Conservation (phyloP, 1,140 invertebrate genomes). For the Bombus pyrosoma region DNA sequence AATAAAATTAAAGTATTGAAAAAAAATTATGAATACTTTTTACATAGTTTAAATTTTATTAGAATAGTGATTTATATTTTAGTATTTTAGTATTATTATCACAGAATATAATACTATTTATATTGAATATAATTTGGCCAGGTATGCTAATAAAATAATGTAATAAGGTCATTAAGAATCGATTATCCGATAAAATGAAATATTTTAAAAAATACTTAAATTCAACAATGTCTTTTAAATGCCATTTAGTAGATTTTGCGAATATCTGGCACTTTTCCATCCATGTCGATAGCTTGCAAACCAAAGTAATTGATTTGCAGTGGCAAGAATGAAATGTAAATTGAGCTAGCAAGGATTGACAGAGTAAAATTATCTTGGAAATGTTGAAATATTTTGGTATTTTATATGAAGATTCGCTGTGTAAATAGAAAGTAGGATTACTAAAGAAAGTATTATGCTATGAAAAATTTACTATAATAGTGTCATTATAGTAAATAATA, state of each 20-base stretch:
- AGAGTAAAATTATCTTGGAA: conserved; percentile 62
- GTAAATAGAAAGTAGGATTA: conserved; percentile 63
- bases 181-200: background rate
- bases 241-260: conserved; percentile 10
- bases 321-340: conserved; percentile 39
- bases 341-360: conserved; percentile 53
- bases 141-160: background rate
- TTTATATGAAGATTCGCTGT: conserved; percentile 69
- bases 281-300: conserved; percentile 53
- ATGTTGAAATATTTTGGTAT: conserved; percentile 68
- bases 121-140: conserved; percentile 21
- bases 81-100: conserved; percentile 20
- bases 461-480: conserved; percentile 56
- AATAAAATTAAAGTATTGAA: background rate
- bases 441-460: conserved; percentile 69
- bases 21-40: background rate
- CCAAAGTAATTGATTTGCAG: conserved; percentile 46
- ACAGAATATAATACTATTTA: conserved; percentile 1
- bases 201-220: background rate
- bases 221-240: background rate
- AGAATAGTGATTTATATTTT: conserved; percentile 18
- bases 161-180: background rate
- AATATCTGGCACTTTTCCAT: conserved; percentile 61
- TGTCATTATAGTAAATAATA: conserved; percentile 33
- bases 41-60: conserved; percentile 22